Evolutionary conservation across 2,797 vertebrate species (phyloP).

Genomic region (Xiphorhynchus erythropygius): DNA sequence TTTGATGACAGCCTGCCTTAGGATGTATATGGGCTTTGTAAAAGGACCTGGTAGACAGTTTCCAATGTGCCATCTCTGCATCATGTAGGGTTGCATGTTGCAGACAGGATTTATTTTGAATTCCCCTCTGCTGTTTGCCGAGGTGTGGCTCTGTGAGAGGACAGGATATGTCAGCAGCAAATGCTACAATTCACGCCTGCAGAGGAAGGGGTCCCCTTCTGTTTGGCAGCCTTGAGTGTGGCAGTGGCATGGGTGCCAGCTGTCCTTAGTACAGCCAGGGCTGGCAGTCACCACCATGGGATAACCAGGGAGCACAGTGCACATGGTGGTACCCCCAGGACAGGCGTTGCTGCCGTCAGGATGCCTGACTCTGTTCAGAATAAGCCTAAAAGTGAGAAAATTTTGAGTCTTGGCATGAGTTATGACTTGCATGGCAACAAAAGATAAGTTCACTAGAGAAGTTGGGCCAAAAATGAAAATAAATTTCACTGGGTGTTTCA

Average conservation of each 20-base stretch:
- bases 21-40: background rate
- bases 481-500: slow-evolving; percentile 23
- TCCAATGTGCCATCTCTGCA: background rate
- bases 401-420: background rate
- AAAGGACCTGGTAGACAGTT: background rate
- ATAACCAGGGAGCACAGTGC: background rate
- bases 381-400: background rate
- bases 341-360: background rate
- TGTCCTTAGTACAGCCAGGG: background rate
- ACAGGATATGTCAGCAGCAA: background rate
- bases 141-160: background rate
- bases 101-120: background rate
- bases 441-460: background rate
- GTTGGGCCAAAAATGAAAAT: slow-evolving; percentile 33
- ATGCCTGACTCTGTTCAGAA: background rate
- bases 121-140: background rate
- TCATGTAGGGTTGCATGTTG: background rate
- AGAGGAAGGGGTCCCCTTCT: background rate
- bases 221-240: background rate
- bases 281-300: fast-evolving
- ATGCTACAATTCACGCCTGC: fast-evolving
- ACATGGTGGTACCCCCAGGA: background rate
- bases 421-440: background rate
- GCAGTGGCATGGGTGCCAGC: background rate
- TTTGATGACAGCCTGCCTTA: slow-evolving; percentile 14